Evolutionary conservation across 1,140 invertebrate genomes (phyloP).

Genomic region (Galendromus occidentalis): DNA sequence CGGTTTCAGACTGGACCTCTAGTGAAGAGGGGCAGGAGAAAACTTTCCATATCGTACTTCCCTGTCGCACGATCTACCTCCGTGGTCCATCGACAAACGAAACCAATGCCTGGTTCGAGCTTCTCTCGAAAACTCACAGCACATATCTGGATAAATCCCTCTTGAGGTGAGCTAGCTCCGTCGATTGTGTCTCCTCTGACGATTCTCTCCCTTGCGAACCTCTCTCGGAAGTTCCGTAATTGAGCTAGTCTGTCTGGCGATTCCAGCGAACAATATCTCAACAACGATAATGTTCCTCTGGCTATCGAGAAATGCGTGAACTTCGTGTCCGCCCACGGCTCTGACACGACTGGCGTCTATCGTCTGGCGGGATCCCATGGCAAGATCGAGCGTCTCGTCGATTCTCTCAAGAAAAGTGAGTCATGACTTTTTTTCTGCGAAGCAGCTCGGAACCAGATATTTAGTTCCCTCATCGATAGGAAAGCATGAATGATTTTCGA

Average conservation of each 20-base stretch:
- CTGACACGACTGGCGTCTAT: constrained; percentile 11
- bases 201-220: too few species aligned
- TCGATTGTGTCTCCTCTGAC: too few species aligned
- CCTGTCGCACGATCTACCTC: background rate
- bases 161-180: background rate
- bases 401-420: background rate
- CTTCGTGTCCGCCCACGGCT: constrained; percentile 16
- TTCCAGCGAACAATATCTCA: constrained; percentile 17
- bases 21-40: too few species aligned
- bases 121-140: background rate
- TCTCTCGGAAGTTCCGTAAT: too few species aligned
- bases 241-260: background rate
- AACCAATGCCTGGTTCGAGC: background rate
- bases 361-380: background rate
- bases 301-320: constrained; percentile 19
- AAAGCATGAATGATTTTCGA: too few species aligned
- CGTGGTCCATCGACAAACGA: background rate
- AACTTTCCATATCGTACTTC: background rate
- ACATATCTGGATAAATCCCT: background rate
- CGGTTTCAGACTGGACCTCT: too few species aligned
- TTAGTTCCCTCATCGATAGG: too few species aligned
- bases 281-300: constrained; percentile 14
- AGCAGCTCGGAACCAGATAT: too few species aligned
- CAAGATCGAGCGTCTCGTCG: background rate
- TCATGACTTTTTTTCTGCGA: background rate